These are phyloP conservation scores for Conger conger DNA, from an alignment of 2,113 vertebrate genomes.

Conservation along the genomic window DNA sequence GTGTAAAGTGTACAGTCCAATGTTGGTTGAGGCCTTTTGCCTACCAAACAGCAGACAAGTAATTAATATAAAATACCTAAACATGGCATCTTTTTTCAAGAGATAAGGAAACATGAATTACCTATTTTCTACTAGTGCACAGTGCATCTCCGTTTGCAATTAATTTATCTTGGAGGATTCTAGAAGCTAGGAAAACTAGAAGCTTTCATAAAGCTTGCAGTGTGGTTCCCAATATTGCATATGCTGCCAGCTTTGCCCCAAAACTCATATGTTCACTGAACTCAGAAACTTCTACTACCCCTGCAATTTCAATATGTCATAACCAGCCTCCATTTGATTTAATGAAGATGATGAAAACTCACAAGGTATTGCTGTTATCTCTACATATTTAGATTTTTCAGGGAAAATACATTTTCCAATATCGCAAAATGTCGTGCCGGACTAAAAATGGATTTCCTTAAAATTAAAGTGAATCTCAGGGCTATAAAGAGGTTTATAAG, in stretches of 20 bases:
- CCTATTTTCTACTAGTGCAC: too few species aligned
- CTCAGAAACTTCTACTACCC: not conserved
- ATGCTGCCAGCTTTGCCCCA: not conserved
- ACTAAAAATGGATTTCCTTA: slow-evolving; percentile 26
- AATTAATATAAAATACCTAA: too few species aligned
- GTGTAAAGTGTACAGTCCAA: too few species aligned
- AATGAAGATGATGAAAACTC: not conserved
- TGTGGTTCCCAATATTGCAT: not conserved
- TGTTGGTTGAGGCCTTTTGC: too few species aligned
- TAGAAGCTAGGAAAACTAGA: too few species aligned
- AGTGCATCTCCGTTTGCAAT: too few species aligned
- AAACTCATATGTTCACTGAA: too few species aligned
- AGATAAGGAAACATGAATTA: too few species aligned
- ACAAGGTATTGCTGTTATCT: not conserved
- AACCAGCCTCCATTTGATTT: not conserved
- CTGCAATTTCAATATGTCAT: slow-evolving; percentile 11
- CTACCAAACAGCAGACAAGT: too few species aligned
- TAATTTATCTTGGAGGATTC: too few species aligned
- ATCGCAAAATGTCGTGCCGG: slow-evolving; percentile 11
- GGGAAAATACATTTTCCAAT: slow-evolving; percentile 21
- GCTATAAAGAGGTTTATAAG: slow-evolving; percentile 8
- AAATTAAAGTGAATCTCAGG: slow-evolving; percentile 19
- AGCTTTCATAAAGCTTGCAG: too few species aligned
- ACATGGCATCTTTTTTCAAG: too few species aligned
- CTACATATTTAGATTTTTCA: slow-evolving; percentile 20